phyloP scores from a whole-genome alignment of 1,140 invertebrate genomes.

The Meloidogyne floridensis region DNA sequence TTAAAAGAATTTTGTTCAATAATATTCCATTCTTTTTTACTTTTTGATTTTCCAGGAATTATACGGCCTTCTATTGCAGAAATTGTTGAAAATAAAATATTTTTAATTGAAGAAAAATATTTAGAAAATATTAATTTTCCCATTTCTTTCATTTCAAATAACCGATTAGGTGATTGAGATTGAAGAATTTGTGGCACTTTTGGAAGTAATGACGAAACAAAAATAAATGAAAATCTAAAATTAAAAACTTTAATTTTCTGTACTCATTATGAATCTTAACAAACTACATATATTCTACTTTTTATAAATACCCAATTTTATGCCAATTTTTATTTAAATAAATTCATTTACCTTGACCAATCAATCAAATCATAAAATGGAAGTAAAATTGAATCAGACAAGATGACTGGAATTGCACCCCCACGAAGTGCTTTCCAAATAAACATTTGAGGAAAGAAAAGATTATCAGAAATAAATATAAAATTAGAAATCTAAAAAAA shows the following conservation, averaged over 20 bases:
- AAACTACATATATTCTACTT: too few relatives aligned
- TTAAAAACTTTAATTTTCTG: too few relatives aligned
- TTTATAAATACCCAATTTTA: too few relatives aligned
- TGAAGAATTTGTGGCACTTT: slow-evolving; percentile 23
- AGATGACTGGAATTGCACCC: slow-evolving; percentile 18
- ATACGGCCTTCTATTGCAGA: slow-evolving; percentile 20
- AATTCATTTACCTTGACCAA: slow-evolving; percentile 23
- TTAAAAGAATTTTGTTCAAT: not conserved
- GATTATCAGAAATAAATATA: slow-evolving; percentile 13
- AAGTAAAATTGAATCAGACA: slow-evolving; percentile 28
- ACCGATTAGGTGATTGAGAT: not conserved
- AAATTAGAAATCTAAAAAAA: slow-evolving; percentile 18
- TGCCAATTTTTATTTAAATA: slow-evolving; percentile 10
- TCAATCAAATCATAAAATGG: slow-evolving; percentile 32
- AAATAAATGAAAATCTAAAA: slow-evolving; percentile 31
- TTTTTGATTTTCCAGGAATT: slow-evolving; percentile 14
- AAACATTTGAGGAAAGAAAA: slow-evolving; percentile 17
- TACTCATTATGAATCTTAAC: too few relatives aligned
- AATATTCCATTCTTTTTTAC: slow-evolving; percentile 17
- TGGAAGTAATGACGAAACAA: slow-evolving; percentile 15
- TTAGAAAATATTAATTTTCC: not conserved
- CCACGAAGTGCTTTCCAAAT: slow-evolving; percentile 8
- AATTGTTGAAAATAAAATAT: slow-evolving; percentile 21
- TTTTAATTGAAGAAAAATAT: slow-evolving; percentile 25
- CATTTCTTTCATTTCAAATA: not conserved